Percentiles rank a stretch among this genome's conserved stretches.
These are phyloP conservation scores for Tragelaphus buxtoni DNA, from an alignment of 2,113 vertebrate genomes.

Conservation along the genomic window DNA sequence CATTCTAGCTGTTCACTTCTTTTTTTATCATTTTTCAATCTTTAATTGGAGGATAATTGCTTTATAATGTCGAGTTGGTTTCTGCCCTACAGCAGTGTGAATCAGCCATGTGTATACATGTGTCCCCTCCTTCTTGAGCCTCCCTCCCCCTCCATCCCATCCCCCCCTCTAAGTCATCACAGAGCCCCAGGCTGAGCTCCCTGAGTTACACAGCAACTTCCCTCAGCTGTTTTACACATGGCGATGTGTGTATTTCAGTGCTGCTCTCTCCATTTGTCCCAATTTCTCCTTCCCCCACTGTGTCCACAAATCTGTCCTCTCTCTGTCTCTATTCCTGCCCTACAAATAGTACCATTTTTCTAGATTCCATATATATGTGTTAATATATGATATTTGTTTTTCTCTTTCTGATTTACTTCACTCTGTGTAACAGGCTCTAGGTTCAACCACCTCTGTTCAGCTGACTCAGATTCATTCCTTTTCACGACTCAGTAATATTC, in stretches of 20 bases:
- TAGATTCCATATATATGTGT: background rate
- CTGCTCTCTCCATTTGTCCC: background rate
- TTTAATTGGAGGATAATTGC: background rate
- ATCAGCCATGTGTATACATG: background rate
- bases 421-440: background rate
- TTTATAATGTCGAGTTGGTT: background rate
- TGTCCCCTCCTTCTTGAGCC: background rate
- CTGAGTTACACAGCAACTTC: background rate
- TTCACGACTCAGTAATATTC: background rate
- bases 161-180: background rate
- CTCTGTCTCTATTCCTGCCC: background rate
- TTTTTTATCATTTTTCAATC: background rate
- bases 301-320: background rate
- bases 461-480: background rate
- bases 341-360: background rate
- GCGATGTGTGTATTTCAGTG: background rate
- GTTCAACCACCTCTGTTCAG: background rate
- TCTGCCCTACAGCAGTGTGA: background rate
- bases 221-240: fast-evolving
- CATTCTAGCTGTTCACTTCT: background rate
- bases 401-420: background rate
- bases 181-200: background rate
- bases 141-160: background rate
- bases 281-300: background rate
- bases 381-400: background rate